Conservation (phyloP, 2,797 vertebrate genomes). For the Ptychadena robeensis region DNA sequence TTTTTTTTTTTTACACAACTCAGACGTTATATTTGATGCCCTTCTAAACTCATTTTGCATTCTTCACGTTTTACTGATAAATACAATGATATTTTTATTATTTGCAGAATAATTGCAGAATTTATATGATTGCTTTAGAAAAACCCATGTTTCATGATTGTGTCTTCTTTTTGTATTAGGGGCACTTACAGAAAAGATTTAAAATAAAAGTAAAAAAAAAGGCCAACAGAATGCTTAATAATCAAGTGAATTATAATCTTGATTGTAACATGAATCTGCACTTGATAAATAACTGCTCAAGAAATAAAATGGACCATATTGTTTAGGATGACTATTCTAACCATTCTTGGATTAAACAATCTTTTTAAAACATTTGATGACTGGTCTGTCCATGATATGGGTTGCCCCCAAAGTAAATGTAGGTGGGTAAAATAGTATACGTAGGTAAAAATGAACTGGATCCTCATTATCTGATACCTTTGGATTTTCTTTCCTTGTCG, state of each 20-base stretch:
- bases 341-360: neutral
- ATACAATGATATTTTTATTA: conserved; percentile 28
- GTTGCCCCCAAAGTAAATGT: neutral
- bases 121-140: conserved; percentile 33
- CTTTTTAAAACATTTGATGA: neutral
- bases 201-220: neutral
- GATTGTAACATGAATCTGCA: too few species aligned
- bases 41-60: neutral
- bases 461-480: conserved; percentile 11
- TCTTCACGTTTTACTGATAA: conserved; percentile 11
- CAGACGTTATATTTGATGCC: neutral
- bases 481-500: conserved; percentile 19
- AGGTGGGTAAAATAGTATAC: conserved; percentile 1
- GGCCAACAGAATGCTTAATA: neutral
- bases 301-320: neutral
- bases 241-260: conserved; percentile 2
- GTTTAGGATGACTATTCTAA: neutral
- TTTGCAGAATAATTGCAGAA: conserved; percentile 22
- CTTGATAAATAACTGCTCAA: neutral
- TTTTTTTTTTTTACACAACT: neutral
- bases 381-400: neutral
- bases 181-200: neutral
- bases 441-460: conserved; percentile 8
- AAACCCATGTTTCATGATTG: neutral
- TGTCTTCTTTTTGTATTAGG: conserved; percentile 6